A percentile compares a stretch with the other conserved stretches of the same genome.
phyloP scores from a whole-genome alignment of 2,113 vertebrate species.

The Leiothrix lutea region DNA sequence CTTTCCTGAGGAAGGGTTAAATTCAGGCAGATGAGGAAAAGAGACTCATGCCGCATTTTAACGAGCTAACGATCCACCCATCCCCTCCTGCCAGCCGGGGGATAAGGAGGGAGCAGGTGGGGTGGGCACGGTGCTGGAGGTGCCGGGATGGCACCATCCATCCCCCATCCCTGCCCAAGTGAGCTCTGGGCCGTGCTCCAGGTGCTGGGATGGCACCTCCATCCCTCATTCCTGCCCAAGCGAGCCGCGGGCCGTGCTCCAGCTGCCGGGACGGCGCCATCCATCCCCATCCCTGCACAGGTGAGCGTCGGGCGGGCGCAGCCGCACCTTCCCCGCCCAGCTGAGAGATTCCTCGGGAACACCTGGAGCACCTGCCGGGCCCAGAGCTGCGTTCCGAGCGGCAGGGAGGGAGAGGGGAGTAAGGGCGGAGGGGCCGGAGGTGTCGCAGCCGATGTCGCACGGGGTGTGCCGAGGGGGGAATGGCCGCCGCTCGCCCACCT shows the following conservation, averaged over 20 bases:
- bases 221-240: no score
- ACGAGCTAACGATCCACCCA: background rate
- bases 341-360: rapidly evolving
- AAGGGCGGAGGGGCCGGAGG: background rate
- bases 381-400: rapidly evolving
- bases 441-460: rapidly evolving
- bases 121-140: background rate
- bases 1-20: background rate
- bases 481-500: conserved; percentile 65
- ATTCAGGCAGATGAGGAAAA: background rate
- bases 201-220: background rate
- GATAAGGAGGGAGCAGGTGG: rapidly evolving
- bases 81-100: background rate
- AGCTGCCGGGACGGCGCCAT: background rate
- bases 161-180: background rate
- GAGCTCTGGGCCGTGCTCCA: background rate
- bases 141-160: background rate
- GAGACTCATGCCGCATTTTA: rapidly evolving
- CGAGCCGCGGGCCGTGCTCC: background rate
- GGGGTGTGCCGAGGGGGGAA: no score
- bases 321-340: background rate
- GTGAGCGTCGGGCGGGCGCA: rapidly evolving
- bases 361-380: rapidly evolving
- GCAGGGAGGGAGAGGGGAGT: background rate
- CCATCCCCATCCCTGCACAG: background rate